Evolutionary conservation across 92 coral and sea anemone genomes (phyloP).

Genomic region (Epizoanthus rinbou): DNA sequence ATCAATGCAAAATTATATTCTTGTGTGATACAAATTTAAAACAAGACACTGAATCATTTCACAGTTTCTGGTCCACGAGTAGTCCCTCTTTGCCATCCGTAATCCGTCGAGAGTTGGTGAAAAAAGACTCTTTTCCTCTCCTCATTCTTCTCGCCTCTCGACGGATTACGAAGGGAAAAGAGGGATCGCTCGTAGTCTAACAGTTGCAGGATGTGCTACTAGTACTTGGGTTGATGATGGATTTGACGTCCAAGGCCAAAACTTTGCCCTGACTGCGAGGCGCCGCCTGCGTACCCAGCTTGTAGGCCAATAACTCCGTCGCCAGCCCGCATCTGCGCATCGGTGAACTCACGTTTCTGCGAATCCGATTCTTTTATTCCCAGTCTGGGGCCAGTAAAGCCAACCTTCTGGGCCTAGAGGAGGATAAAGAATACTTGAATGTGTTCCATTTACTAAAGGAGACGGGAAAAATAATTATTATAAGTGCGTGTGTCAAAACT

Average conservation of each 20-base stretch:
- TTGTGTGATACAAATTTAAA: too few relatives aligned
- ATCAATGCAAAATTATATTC: too few relatives aligned
- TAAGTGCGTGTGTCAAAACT: too few relatives aligned
- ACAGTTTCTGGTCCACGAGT: background rate
- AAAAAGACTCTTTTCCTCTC: too few relatives aligned
- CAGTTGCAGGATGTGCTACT: background rate
- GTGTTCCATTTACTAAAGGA: too few relatives aligned
- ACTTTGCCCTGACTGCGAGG: constrained; percentile 23
- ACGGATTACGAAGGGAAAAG: too few relatives aligned
- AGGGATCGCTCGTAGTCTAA: too few relatives aligned
- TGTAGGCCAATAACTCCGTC: constrained; percentile 26
- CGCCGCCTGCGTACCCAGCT: constrained; percentile 27
- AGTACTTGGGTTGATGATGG: constrained; percentile 28
- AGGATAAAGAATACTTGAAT: background rate
- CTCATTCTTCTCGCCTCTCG: too few relatives aligned
- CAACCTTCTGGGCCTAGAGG: constrained; percentile 28
- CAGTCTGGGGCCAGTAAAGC: constrained; percentile 10
- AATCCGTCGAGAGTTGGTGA: too few relatives aligned
- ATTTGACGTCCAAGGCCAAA: constrained; percentile 39
- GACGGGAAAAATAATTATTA: too few relatives aligned
- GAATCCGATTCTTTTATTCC: constrained; percentile 32
- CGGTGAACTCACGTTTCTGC: constrained; percentile 12
- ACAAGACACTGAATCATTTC: too few relatives aligned
- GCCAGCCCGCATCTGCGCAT: constrained; percentile 22
- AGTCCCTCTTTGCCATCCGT: too few relatives aligned